Evolutionary conservation across 2,888 invertebrate genomes (phyloP).

Genomic region (Spodoptera exigua): DNA sequence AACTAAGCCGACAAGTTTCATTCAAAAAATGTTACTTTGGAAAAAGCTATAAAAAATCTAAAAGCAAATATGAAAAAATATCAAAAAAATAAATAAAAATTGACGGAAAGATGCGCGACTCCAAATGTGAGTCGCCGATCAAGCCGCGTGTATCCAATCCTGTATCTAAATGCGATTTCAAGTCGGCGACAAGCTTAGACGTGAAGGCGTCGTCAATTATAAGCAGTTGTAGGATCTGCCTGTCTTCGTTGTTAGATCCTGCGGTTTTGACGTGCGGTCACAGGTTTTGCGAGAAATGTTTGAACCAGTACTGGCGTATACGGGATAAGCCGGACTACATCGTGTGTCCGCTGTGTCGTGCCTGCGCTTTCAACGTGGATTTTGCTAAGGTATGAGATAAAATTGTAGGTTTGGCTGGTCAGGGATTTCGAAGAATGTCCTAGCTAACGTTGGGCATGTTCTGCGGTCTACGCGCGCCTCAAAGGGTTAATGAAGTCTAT

Average conservation of each 20-base stretch:
- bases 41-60: slow-evolving; percentile 19
- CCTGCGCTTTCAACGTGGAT: slow-evolving; percentile 63
- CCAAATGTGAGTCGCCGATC: slow-evolving; percentile 28
- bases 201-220: slow-evolving; percentile 54
- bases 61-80: slow-evolving; percentile 24
- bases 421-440: no score
- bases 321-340: slow-evolving; percentile 68
- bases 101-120: slow-evolving; percentile 29
- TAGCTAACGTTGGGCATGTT: no score
- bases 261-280: slow-evolving; percentile 76
- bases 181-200: slow-evolving; percentile 53
- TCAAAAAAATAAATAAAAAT: slow-evolving; percentile 2
- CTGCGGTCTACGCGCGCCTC: no score
- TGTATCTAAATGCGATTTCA: slow-evolving; percentile 16
- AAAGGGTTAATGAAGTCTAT: no score
- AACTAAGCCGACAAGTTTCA: slow-evolving; percentile 9
- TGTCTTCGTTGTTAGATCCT: slow-evolving; percentile 69
- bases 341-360: slow-evolving; percentile 77
- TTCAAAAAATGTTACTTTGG: background rate
- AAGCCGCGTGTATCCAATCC: slow-evolving; percentile 23
- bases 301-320: slow-evolving; percentile 70
- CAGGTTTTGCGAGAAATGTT: slow-evolving; percentile 74
- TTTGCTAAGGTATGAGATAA: slow-evolving; percentile 71
- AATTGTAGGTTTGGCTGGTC: no score
- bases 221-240: slow-evolving; percentile 76